Conservation (phyloP, 2,888 invertebrate species). For the Thalpophila matura region DNA sequence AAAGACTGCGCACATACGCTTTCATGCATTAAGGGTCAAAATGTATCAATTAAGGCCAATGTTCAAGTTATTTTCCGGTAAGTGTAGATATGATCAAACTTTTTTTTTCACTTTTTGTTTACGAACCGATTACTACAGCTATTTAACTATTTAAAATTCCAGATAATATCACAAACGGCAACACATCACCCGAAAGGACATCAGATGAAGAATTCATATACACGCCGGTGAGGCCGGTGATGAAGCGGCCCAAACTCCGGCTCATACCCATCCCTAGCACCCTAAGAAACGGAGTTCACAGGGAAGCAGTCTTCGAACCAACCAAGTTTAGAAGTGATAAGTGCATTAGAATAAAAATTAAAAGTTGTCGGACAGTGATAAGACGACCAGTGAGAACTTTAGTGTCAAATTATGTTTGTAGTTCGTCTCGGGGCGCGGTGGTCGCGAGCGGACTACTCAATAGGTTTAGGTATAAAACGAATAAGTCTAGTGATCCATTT, state of each 20-base stretch:
- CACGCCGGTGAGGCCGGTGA: conserved; percentile 70
- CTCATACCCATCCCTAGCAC: conserved; percentile 66
- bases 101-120: no score
- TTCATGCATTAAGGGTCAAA: no score
- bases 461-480: conserved; percentile 85
- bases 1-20: no score
- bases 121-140: no score
- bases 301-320: conserved; percentile 79
- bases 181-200: conserved; percentile 65
- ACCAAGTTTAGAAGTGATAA: conserved; percentile 71
- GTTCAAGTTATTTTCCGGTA: no score
- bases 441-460: conserved; percentile 81
- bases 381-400: conserved; percentile 55
- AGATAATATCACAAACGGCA: conserved; percentile 70
- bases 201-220: conserved; percentile 78
- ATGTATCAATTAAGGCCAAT: no score
- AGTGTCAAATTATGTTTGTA: conserved; percentile 52
- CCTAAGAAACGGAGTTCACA: conserved; percentile 67
- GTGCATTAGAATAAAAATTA: conserved; percentile 79
- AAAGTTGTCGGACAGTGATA: conserved; percentile 76
- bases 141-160: no score
- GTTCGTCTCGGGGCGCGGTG: conserved; percentile 63
- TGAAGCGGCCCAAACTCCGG: conserved; percentile 75
- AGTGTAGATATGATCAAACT: no score
- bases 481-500: conserved; percentile 73